Conservation (phyloP, 1,140 invertebrate genomes). For the Pseudomyrmex dendroicus region DNA sequence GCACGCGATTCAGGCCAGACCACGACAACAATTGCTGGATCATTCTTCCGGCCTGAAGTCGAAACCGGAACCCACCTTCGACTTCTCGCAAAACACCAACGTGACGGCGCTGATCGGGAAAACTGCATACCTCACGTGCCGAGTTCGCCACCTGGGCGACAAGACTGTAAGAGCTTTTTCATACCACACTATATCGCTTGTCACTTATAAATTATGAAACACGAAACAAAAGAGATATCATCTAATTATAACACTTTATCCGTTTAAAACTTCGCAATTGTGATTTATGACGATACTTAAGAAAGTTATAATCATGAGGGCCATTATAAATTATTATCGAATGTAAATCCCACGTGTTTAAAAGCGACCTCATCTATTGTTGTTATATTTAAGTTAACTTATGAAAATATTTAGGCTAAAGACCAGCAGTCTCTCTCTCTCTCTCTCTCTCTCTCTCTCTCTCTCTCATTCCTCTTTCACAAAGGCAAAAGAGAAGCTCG, state of each 20-base stretch:
- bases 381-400: not conserved
- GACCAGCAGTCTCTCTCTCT: not conserved
- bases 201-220: slow-evolving; percentile 8
- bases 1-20: slow-evolving; percentile 78
- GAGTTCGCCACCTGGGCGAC: slow-evolving; percentile 92
- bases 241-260: not conserved
- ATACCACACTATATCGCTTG: not conserved
- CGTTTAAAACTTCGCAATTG: not conserved
- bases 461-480: not conserved
- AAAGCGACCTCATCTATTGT: not conserved
- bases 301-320: not conserved
- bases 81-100: slow-evolving; percentile 90
- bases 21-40: slow-evolving; percentile 82
- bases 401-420: not conserved
- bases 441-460: not conserved
- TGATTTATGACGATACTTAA: not conserved
- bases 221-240: slow-evolving; percentile 3
- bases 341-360: not conserved
- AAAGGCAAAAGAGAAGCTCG: slow-evolving; percentile 11
- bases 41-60: slow-evolving; percentile 76
- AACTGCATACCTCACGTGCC: slow-evolving; percentile 92
- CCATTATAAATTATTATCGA: not conserved
- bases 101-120: slow-evolving; percentile 93
- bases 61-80: slow-evolving; percentile 89
- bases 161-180: slow-evolving; percentile 88